Percentiles rank a stretch among this genome's conserved stretches.
Conservation (phyloP, 2,888 invertebrate genomes). For the Drosophila rellima region DNA sequence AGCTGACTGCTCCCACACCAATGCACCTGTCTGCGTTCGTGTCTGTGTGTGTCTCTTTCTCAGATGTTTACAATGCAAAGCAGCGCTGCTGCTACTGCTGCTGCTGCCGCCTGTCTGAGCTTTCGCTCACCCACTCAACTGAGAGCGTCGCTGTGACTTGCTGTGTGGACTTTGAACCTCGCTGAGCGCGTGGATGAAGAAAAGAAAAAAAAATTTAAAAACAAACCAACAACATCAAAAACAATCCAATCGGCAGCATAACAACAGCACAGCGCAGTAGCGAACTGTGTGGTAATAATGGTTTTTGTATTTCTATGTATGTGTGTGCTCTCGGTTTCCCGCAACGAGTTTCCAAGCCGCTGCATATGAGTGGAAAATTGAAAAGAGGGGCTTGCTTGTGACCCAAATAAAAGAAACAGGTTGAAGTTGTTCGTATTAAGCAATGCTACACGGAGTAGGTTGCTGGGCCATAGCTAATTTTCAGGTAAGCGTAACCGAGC, state of each 20-base stretch:
- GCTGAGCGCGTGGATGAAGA: slow-evolving; percentile 50
- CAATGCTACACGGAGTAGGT: slow-evolving; percentile 46
- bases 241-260: slow-evolving; percentile 40
- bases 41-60: slow-evolving; percentile 37
- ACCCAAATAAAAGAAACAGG: slow-evolving; percentile 64
- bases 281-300: slow-evolving; percentile 61
- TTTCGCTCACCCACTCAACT: slow-evolving; percentile 53
- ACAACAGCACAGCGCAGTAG: slow-evolving; percentile 24
- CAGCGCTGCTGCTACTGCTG: slow-evolving; percentile 15
- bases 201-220: slow-evolving; percentile 41
- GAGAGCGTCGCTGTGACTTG: slow-evolving; percentile 42
- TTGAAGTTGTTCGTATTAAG: slow-evolving; percentile 43
- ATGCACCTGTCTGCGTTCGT: slow-evolving; percentile 49
- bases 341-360: slow-evolving; percentile 57
- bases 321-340: slow-evolving; percentile 37
- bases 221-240: slow-evolving; percentile 34
- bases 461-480: slow-evolving; percentile 38
- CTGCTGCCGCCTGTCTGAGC: slow-evolving; percentile 29
- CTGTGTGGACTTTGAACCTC: slow-evolving; percentile 74
- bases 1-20: slow-evolving; percentile 34
- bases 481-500: slow-evolving; percentile 16
- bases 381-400: slow-evolving; percentile 59
- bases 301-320: slow-evolving; percentile 35
- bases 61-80: slow-evolving; percentile 61
- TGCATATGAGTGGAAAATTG: slow-evolving; percentile 46